Evolutionary conservation across 92 coral and sea anemone genomes (phyloP), one percentile per base, ranked within the genome.

Genomic region (Muricea muricata): DNA sequence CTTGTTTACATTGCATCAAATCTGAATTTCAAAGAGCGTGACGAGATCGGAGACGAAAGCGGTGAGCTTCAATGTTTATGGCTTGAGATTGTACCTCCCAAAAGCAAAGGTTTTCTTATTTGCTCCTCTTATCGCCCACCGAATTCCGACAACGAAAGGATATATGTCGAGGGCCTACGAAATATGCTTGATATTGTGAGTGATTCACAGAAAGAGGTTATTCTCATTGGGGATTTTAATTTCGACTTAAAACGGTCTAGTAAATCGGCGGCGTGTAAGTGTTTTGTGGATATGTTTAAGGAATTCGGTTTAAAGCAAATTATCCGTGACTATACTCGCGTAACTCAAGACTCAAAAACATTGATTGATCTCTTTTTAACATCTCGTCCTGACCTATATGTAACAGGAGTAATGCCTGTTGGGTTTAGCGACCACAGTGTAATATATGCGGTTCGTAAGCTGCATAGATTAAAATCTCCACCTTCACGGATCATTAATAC

Each of bases 381-480:
- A 8, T 87, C 93, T 32, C 86, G 88, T 47, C 93, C 91, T 20
- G 89, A 90, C 23, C 86, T 86, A 31, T 87, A 90, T 47, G 11
- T 41, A 4, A 1, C 78, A 33, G 84, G 65, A 75, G 85, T 86
- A 47, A 45, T 86, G 35, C 85, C 66, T 65, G 80, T 85, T 26
- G 89, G 84, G 46, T 86, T 86, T 30, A 67, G 81, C 68, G 89
- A 79, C 50, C 89, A 86, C 85, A 65, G 79, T 61, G 81, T 68
- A 75, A 61, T 69, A 23, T 86, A 46, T 34, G 85, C 85, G 63
- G 85, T 78, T 42, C 65, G 89, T 21, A 87, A 87, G 72, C 69
- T 72, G 41, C 90, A 87, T 72, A 66, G 77, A 79, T 45, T 87
- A 37, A 87, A 80, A 80, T 75, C 82, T 33, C 86, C 86, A 66